phyloP scores from a whole-genome alignment of 2,113 vertebrate species.

The Tursiops truncatus region DNA sequence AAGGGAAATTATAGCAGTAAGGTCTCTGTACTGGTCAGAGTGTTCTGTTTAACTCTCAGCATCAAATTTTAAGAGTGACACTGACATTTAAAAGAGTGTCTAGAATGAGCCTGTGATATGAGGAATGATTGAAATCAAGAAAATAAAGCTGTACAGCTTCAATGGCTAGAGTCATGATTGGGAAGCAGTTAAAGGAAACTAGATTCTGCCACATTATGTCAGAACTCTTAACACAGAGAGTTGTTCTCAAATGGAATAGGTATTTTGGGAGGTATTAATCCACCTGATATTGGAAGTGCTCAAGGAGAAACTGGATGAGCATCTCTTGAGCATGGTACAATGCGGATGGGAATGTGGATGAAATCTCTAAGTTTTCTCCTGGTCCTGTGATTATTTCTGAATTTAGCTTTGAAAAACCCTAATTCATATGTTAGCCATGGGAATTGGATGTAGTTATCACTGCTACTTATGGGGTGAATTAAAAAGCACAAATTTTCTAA shows the following conservation, averaged over 20 bases:
- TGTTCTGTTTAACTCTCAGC: background rate
- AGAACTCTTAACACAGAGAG: background rate
- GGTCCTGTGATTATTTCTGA: background rate
- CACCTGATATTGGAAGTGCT: background rate
- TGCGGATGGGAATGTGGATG: background rate
- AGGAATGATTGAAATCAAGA: background rate
- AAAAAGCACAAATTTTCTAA: background rate
- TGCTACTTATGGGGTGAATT: background rate
- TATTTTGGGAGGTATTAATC: background rate
- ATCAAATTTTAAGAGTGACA: background rate
- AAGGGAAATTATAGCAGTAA: background rate
- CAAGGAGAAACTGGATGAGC: background rate
- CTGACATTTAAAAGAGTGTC: background rate
- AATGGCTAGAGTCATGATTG: background rate
- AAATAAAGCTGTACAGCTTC: background rate
- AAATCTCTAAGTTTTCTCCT: background rate
- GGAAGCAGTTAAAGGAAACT: background rate
- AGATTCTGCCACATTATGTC: background rate
- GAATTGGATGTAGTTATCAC: background rate
- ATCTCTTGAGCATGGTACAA: background rate
- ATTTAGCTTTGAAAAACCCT: background rate
- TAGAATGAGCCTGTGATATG: background rate
- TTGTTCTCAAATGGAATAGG: background rate
- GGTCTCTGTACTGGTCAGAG: background rate
- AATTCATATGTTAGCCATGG: background rate